phyloP scores from a whole-genome alignment of 2,888 invertebrate genomes.

The Lathronympha strigana region DNA sequence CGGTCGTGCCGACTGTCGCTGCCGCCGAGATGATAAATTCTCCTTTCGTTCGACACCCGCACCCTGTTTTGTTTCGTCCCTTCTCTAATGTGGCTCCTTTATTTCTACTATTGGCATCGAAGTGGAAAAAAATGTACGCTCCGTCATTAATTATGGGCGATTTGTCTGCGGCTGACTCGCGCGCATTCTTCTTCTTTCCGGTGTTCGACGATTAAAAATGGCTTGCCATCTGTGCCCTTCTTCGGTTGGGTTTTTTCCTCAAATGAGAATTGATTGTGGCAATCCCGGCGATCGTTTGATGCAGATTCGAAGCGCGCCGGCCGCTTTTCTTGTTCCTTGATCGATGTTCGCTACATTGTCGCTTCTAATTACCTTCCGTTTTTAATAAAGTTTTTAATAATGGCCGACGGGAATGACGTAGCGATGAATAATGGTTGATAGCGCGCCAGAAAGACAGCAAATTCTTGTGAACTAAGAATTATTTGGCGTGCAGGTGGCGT shows the following conservation, averaged over 20 bases:
- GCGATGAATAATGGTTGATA: constrained; percentile 42
- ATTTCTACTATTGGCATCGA: constrained; percentile 68
- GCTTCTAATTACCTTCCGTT: constrained; percentile 50
- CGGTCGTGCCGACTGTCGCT: constrained; percentile 77
- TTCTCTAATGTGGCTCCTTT: constrained; percentile 72
- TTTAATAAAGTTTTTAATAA: constrained; percentile 44
- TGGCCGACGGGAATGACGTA: constrained; percentile 39
- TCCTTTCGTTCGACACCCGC: constrained; percentile 82
- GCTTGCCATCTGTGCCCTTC: constrained; percentile 65
- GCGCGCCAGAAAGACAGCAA: constrained; percentile 37
- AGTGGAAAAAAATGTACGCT: constrained; percentile 70
- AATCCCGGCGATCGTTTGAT: constrained; percentile 72
- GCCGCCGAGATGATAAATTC: constrained; percentile 83
- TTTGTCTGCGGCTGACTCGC: constrained; percentile 79
- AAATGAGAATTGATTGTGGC: constrained; percentile 81
- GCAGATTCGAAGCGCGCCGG: constrained; percentile 68
- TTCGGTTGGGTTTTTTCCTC: constrained; percentile 48
- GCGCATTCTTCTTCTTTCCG: constrained; percentile 67
- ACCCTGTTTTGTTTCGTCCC: constrained; percentile 77
- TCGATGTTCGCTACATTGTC: constrained; percentile 61
- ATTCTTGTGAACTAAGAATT: constrained; percentile 35
- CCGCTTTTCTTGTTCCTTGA: constrained; percentile 62
- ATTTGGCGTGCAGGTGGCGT: constrained; percentile 33
- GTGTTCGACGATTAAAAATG: constrained; percentile 78
- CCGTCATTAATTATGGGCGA: constrained; percentile 80